Evolutionary conservation across 35 echinoderm and acorn worm species (phyloP), one percentile per base, ranked within the genome.

Genomic region (Lytechinus variegatus): DNA sequence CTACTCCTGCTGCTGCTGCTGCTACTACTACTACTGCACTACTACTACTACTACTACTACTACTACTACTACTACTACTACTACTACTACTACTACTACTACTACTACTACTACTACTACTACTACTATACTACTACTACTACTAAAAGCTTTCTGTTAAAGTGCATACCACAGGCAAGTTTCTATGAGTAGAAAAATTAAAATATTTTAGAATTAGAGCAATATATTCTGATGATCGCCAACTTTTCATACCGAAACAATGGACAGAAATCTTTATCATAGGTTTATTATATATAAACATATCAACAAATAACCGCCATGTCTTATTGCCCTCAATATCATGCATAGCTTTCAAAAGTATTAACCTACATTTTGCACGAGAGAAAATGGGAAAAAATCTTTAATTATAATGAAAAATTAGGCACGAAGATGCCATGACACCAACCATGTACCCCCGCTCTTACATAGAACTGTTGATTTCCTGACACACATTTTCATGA

Each of bases 51-150:
- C 86, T 87, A 3, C 86, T 87, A 27, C 86, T 87, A 24, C 86
- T 87, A n/a, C 86, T 87, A 8, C 86, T 87, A 87, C 86, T 87
- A 87, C 86, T 87, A 87, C 86, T 87, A 11, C 8, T 87, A 87
- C 16, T 87, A 87, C 86, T 87, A 87, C 86, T 87, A 10, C 86
- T 87, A 87, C 86, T 24, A 87, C 86, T 87, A 87, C 6, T 87
- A 87, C 86, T 44, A 1, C 33, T 44, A 44, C 33, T 44, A 44
- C 33, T 44, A 2, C 33, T 87, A 27, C 86, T 87, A 87, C 86
- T 87, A 24, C 86, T 24, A 24, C 27, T 87, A 87, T n/a, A n/a
- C 86, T 87, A 8, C 86, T 87, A 87, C 86, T 24, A 87, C 27
- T 87, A 87, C 27, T 87, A 87, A 8, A 28, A 10, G 86, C 27